Percentiles rank a stretch among this genome's conserved stretches.
Conservation (phyloP, 2,113 vertebrate species). For the Suncus etruscus region DNA sequence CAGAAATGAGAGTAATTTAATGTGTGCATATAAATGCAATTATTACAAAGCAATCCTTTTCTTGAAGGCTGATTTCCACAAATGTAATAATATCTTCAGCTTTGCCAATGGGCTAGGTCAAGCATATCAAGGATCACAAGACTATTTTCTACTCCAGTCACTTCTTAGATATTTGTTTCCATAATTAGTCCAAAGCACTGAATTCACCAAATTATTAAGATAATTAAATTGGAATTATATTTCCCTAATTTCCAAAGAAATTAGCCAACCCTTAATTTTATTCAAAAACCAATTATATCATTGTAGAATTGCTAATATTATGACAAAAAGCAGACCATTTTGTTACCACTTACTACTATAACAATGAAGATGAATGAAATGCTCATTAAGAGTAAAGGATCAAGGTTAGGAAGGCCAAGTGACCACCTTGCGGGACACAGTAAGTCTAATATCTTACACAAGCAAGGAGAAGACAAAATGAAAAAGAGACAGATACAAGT, state of each 20-base stretch:
- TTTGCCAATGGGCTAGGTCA: slow-evolving; percentile 7
- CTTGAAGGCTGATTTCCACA: slow-evolving; percentile 35
- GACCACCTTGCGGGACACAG: not conserved
- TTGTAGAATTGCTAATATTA: slow-evolving; percentile 27
- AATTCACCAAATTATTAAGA: slow-evolving; percentile 26
- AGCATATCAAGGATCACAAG: slow-evolving; percentile 5
- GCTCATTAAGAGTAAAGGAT: not conserved
- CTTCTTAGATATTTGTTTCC: slow-evolving; percentile 44
- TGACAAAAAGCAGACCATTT: slow-evolving; percentile 19
- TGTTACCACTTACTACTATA: not conserved
- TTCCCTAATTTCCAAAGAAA: slow-evolving; percentile 36
- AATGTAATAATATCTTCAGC: not conserved
- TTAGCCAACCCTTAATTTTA: slow-evolving; percentile 39
- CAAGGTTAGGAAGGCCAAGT: slow-evolving; percentile 14
- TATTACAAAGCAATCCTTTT: slow-evolving; percentile 33
- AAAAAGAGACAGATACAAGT: not conserved
- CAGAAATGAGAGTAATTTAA: slow-evolving; percentile 50
- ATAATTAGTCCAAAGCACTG: slow-evolving; percentile 18
- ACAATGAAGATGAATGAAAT: not conserved
- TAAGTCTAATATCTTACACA: not conserved
- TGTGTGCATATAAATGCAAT: slow-evolving; percentile 20
- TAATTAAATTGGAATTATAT: slow-evolving; percentile 33
- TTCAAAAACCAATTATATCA: not conserved
- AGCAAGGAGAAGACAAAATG: not conserved
- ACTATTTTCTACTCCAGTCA: not conserved